Conservation (phyloP, 2,888 invertebrate genomes). For the Ferdinandea cuprea region DNA sequence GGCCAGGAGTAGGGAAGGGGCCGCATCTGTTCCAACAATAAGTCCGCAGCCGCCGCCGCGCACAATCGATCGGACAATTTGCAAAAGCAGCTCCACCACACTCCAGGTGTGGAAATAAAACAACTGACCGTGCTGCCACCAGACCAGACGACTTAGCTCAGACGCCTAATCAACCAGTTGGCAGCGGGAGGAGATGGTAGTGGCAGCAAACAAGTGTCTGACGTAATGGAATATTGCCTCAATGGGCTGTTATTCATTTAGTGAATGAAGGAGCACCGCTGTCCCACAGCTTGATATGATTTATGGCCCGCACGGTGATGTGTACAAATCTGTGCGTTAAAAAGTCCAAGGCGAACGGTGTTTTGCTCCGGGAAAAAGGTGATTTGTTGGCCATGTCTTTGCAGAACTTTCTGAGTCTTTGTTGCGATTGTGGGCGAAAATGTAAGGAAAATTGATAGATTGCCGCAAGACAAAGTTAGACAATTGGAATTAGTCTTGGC, state of each 20-base stretch:
- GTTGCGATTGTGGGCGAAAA: conserved; percentile 45
- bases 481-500: conserved; percentile 22
- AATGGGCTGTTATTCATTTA: conserved; percentile 55
- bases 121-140: conserved; percentile 37
- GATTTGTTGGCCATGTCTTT: conserved; percentile 45
- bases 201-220: conserved; percentile 58
- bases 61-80: conserved; percentile 25
- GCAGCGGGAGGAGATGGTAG: conserved; percentile 8
- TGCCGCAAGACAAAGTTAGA: conserved; percentile 10
- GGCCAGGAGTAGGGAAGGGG: not conserved
- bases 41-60: too few relatives aligned
- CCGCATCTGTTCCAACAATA: conserved; percentile 9
- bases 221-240: conserved; percentile 58
- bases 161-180: conserved; percentile 23
- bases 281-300: conserved; percentile 52
- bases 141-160: conserved; percentile 12
- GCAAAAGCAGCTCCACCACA: conserved; percentile 18
- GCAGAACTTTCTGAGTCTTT: conserved; percentile 8
- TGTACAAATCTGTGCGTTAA: conserved; percentile 36
- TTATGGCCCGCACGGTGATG: conserved; percentile 31
- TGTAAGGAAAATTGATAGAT: conserved; percentile 22
- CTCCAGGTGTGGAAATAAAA: conserved; percentile 54
- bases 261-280: conserved; percentile 52
- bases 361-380: conserved; percentile 16
- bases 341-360: conserved; percentile 8